Percentiles rank a stretch among this genome's conserved stretches.
Conservation (phyloP, 2,888 invertebrate genomes). For the Stenoptilia bipunctidactyla region DNA sequence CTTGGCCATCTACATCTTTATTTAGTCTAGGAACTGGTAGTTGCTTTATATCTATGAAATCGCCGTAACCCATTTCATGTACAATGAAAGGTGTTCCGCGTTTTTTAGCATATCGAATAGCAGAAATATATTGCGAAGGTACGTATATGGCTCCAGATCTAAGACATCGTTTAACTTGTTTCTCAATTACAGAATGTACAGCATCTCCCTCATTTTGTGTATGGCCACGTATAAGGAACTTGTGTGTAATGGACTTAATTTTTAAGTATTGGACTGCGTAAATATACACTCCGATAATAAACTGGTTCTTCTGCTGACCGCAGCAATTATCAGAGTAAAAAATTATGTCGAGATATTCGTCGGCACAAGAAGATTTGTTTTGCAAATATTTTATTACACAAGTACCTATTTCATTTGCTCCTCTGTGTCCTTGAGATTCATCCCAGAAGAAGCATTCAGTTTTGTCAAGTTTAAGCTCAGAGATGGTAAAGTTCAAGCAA, state of each 20-base stretch:
- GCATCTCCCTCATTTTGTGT: constrained; percentile 14
- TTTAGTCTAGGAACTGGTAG: constrained; percentile 2
- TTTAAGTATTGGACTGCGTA: constrained; percentile 12
- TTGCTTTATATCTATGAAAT: constrained; percentile 6
- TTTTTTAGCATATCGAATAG: constrained; percentile 12
- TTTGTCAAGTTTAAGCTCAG: constrained; percentile 7
- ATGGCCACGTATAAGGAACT: constrained; percentile 15
- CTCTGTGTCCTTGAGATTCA: constrained; percentile 17
- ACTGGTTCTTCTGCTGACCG: constrained; percentile 17
- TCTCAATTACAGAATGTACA: constrained; percentile 15
- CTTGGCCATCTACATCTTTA: constrained; percentile 4
- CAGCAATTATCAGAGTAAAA: constrained; percentile 16
- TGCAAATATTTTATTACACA: constrained; percentile 11
- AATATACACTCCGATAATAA: constrained; percentile 9
- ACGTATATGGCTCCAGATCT: constrained; percentile 15
- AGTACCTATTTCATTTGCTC: constrained; percentile 17
- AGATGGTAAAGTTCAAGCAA: constrained; percentile 13
- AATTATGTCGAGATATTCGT: constrained; percentile 10
- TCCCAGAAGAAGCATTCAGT: constrained; percentile 18
- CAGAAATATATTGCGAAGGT: constrained; percentile 12
- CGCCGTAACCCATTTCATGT: neutral
- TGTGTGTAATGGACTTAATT: constrained; percentile 13
- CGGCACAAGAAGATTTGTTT: constrained; percentile 3
- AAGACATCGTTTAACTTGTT: constrained; percentile 13
- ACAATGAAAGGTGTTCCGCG: neutral